Evolutionary conservation across 53 echinoderm and acorn worm genomes (phyloP).

Genomic region (Mesocentrotus franciscanus): DNA sequence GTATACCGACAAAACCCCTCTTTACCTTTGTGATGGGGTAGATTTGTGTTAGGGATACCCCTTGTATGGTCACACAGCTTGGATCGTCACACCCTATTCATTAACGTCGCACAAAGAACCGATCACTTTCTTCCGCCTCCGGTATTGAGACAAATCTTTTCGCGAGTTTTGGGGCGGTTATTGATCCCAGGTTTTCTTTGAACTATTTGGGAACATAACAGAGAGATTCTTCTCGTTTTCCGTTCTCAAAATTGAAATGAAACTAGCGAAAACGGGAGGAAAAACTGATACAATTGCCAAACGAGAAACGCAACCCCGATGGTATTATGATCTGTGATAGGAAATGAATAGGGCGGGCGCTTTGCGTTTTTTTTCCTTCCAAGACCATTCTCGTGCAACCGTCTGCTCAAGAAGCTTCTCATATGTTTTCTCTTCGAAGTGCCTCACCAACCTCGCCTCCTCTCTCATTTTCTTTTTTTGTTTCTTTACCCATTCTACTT

Average conservation of each 20-base stretch:
- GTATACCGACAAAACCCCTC: conserved; percentile 45
- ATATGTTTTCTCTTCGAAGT: background rate
- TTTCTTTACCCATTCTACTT: background rate
- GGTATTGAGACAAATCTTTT: conserved; percentile 46
- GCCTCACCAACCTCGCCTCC: background rate
- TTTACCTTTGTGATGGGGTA: conserved; percentile 34
- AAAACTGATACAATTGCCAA: conserved; percentile 52
- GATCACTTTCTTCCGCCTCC: conserved; percentile 66
- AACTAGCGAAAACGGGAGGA: conserved; percentile 34
- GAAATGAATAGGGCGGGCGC: conserved; percentile 62
- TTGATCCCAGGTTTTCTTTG: conserved; percentile 57
- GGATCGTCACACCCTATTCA: conserved; percentile 67
- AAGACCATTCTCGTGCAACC: background rate
- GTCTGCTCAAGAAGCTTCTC: conserved; percentile 23
- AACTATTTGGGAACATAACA: conserved; percentile 31
- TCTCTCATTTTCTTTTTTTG: background rate
- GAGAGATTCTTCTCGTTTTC: conserved; percentile 30
- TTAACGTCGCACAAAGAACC: conserved; percentile 51
- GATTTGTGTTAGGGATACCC: conserved; percentile 61
- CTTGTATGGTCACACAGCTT: conserved; percentile 50
- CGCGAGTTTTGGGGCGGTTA: conserved; percentile 54
- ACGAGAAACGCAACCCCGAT: conserved; percentile 41
- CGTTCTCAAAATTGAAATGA: conserved; percentile 4
- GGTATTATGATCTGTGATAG: conserved; percentile 52
- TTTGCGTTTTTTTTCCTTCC: conserved; percentile 33